Evolutionary conservation across 2,888 invertebrate genomes (phyloP).

Genomic region (Corbicula japonica): DNA sequence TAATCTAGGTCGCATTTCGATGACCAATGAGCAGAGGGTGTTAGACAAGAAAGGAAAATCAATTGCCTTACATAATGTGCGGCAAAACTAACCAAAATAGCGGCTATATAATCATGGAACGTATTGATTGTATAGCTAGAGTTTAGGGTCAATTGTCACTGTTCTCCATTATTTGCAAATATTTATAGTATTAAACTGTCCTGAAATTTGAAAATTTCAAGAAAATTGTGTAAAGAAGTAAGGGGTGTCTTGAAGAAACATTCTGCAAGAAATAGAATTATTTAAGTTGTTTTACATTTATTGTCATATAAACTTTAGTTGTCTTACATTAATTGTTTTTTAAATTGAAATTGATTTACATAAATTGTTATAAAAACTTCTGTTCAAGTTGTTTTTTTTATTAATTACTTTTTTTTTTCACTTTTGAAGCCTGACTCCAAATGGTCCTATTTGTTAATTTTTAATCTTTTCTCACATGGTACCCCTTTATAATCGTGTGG

Average conservation of each 20-base stretch:
- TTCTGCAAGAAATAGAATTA: too few relatives aligned
- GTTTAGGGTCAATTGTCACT: conserved; percentile 48
- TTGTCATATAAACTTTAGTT: background rate
- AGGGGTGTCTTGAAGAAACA: too few relatives aligned
- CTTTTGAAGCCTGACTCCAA: too few relatives aligned
- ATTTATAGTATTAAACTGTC: too few relatives aligned
- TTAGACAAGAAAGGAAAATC: conserved; percentile 62
- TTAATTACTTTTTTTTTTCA: too few relatives aligned
- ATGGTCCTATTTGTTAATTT: too few relatives aligned
- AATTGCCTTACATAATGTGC: conserved; percentile 67
- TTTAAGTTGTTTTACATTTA: too few relatives aligned
- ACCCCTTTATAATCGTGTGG: too few relatives aligned
- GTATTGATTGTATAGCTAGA: conserved; percentile 35
- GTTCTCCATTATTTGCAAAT: conserved; percentile 43
- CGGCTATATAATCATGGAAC: conserved; percentile 34
- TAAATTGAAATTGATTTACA: background rate
- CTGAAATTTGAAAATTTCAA: too few relatives aligned
- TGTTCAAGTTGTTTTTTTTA: too few relatives aligned
- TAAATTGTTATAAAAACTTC: background rate
- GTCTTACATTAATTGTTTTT: background rate
- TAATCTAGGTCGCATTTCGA: conserved; percentile 60
- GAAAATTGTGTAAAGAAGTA: too few relatives aligned
- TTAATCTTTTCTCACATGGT: too few relatives aligned
- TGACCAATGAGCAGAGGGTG: conserved; percentile 63
- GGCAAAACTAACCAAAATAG: conserved; percentile 55